These are phyloP conservation scores for Siniperca undulata DNA, from an alignment of 2,797 vertebrate genomes.

Conservation along the genomic window DNA sequence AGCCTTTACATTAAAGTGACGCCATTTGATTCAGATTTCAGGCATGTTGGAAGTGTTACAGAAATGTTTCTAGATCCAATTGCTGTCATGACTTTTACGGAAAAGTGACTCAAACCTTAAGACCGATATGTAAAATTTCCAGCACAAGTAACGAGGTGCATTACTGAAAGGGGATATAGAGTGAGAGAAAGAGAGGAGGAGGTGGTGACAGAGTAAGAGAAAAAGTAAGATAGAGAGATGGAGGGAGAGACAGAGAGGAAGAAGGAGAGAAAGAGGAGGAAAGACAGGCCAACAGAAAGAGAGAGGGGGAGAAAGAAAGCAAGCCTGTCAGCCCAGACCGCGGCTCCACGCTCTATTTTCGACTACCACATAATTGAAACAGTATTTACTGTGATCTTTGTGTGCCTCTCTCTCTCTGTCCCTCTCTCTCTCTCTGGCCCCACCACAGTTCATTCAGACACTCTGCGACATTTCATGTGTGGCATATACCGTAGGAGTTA, in stretches of 20 bases:
- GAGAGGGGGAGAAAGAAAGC: conserved; percentile 24
- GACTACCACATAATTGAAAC: conserved; percentile 94
- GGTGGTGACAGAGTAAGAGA: background rate
- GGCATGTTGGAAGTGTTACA: background rate
- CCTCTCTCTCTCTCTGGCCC: conserved; percentile 41
- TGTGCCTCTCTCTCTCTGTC: conserved; percentile 54
- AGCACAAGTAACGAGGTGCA: background rate
- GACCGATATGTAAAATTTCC: background rate
- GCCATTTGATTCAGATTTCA: background rate
- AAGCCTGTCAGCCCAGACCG: conserved; percentile 85
- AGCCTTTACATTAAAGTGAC: background rate
- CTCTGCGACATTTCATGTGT: conserved; percentile 80
- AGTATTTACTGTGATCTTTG: conserved; percentile 87
- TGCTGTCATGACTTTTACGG: background rate
- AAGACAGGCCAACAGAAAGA: conserved; percentile 34
- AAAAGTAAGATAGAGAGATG: conserved; percentile 17
- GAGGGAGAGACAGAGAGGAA: conserved; percentile 8
- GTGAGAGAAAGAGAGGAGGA: conserved; percentile 30
- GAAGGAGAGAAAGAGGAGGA: conserved; percentile 19
- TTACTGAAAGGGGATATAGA: conserved; percentile 4
- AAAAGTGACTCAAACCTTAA: background rate
- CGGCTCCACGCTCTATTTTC: conserved; percentile 91
- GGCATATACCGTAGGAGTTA: conserved; percentile 69
- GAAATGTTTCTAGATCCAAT: background rate
- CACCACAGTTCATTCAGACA: conserved; percentile 73